A percentile compares a stretch with the other conserved stretches of the same genome.
phyloP scores from a whole-genome alignment of 2,888 invertebrate genomes.

The Acanthosepion pharaonis region DNA sequence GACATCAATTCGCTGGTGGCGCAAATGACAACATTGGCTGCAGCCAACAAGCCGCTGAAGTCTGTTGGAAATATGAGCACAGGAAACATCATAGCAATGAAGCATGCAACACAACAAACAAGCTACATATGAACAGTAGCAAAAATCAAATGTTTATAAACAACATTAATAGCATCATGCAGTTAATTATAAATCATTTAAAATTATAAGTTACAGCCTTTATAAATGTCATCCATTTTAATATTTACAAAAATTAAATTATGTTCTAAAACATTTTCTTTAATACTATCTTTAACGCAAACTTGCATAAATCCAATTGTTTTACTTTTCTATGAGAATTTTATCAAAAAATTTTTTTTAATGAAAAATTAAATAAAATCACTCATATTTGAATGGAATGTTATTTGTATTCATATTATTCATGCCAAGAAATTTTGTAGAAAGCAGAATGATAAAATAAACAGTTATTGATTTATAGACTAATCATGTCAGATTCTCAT shows the following conservation, averaged over 20 bases:
- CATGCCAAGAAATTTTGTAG: not conserved
- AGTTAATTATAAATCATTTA: not conserved
- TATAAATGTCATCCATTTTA: not conserved
- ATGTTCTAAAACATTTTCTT: not conserved
- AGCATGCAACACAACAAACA: constrained; percentile 41
- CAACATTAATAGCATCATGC: constrained; percentile 46
- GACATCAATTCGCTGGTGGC: constrained; percentile 2
- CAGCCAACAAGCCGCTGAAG: constrained; percentile 44
- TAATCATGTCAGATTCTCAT: not conserved
- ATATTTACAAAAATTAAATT: not conserved
- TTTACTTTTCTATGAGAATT: not conserved
- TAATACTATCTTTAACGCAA: not conserved
- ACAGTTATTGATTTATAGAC: not conserved
- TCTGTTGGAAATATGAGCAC: constrained; percentile 46
- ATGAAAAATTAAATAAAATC: not conserved
- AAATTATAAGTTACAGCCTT: not conserved
- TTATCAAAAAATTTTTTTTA: not conserved
- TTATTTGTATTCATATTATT: not conserved
- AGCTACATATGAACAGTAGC: constrained; percentile 18
- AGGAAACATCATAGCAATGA: constrained; percentile 44
- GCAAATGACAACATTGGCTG: constrained; percentile 46
- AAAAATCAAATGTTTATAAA: not conserved
- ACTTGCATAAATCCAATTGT: not conserved
- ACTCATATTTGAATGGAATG: not conserved
- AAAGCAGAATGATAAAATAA: not conserved